Evolutionary conservation across 2,888 invertebrate genomes (phyloP).

Genomic region (Sipunculus nudus): DNA sequence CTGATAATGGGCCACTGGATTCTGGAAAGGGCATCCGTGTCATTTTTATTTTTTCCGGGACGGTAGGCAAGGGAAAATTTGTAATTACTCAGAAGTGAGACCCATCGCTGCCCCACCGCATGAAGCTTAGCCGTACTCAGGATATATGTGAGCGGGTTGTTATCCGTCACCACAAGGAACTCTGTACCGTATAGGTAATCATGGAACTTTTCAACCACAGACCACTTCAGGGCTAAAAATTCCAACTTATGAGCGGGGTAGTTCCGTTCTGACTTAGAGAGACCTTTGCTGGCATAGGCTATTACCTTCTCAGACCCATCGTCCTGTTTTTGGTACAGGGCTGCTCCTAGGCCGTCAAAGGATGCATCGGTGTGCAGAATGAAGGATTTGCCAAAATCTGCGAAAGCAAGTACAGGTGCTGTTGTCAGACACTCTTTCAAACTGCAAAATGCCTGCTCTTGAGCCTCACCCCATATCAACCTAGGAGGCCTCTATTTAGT

Average conservation of each 20-base stretch:
- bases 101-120: neutral
- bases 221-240: neutral
- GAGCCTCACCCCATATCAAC: neutral
- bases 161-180: neutral
- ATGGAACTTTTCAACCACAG: neutral
- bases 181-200: neutral
- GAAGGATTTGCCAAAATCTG: no score
- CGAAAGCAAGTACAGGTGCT: no score
- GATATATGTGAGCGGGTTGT: constrained; percentile 6
- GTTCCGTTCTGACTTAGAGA: no score
- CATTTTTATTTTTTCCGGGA: neutral
- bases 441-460: no score
- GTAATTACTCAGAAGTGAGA: neutral
- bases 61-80: constrained; percentile 4
- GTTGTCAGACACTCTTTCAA: no score
- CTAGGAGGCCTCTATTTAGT: neutral
- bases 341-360: no score
- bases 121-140: neutral
- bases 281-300: no score
- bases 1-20: no score
- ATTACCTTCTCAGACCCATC: no score
- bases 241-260: no score
- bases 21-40: constrained; percentile 6
- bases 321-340: no score
- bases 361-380: no score